Base-by-base conservation (phyloP, 2,888 invertebrate species). In the Agonopterix arenella region DNA sequence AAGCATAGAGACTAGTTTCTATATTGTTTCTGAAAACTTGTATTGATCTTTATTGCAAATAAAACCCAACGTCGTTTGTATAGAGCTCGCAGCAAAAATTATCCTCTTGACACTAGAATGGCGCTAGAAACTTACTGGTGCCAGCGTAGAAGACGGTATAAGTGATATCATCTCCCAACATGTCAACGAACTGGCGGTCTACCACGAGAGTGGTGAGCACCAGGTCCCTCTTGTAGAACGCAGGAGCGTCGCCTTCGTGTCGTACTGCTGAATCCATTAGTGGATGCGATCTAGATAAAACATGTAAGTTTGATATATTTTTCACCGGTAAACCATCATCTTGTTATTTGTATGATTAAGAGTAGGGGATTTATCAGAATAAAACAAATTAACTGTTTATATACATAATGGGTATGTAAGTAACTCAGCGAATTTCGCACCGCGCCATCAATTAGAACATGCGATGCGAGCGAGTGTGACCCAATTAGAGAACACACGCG, bases 231-330 rank as follows among this genome's bases (percentile, higher is more conserved):
- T 91, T 91, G 77, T 90, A 92, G 68, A 92, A 92, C 0, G 92
- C 91, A 1, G 93, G 93, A 11, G 90, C 81, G 52, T 91, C 91
- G 44, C 90, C 90, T 55, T 92, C 91, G 57, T 92, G 92, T 1
- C 91, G 85, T 8, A 94, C 93, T 1, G 93, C 92, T 9, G 91
- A 91, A 66, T 94, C 93, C 93, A 94, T 93, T 51, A 94, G 76
- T 1, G 94, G 93, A 72, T 94, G 94, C 9, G 92, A 92, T 66
- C 90, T 90, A 8, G 2, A 8, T 11, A 36, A 36, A 28, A 36
- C 36, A n/a, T 36, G 2, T 5, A 28, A 7, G 1, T 28, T 28
- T 28, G 1, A 5, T 28, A 28, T 28, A 28, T 5, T 1, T 28
- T 28, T 28, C 28, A 28, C 28, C 28, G 28, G 28, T 7, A 28